A percentile compares a stretch with the other conserved stretches of the same genome.
Conservation (phyloP, 2,797 vertebrate genomes). For the Glossophaga mutica region DNA sequence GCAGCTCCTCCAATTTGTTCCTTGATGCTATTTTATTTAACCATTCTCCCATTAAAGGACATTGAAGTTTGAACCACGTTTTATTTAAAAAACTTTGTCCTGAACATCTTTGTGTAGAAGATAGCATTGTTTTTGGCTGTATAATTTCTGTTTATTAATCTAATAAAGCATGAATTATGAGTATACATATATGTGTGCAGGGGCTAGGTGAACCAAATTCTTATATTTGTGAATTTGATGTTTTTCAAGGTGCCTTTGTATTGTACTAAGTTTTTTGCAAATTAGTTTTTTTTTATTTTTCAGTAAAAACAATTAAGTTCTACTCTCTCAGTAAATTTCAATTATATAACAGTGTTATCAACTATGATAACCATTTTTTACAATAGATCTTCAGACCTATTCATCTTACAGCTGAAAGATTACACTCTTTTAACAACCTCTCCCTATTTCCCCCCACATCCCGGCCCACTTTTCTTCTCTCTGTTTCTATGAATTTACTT, state of each 20-base stretch:
- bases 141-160: neutral
- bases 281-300: neutral
- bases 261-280: neutral
- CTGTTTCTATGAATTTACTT: neutral
- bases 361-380: neutral
- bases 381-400: neutral
- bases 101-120: neutral
- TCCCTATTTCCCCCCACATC: neutral
- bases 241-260: slow-evolving; percentile 2
- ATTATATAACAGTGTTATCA: neutral
- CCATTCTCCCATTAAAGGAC: neutral
- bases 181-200: neutral
- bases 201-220: neutral
- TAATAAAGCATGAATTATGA: neutral
- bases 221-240: neutral
- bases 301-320: neutral
- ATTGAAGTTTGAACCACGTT: neutral
- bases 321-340: neutral
- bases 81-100: neutral
- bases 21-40: neutral
- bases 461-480: neutral
- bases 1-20: neutral
- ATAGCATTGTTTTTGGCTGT: neutral
- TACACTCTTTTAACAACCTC: neutral
- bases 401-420: neutral